Evolutionary conservation across 53 echinoderm and acorn worm species (phyloP).

Genomic region (Apostichopus leukothele): DNA sequence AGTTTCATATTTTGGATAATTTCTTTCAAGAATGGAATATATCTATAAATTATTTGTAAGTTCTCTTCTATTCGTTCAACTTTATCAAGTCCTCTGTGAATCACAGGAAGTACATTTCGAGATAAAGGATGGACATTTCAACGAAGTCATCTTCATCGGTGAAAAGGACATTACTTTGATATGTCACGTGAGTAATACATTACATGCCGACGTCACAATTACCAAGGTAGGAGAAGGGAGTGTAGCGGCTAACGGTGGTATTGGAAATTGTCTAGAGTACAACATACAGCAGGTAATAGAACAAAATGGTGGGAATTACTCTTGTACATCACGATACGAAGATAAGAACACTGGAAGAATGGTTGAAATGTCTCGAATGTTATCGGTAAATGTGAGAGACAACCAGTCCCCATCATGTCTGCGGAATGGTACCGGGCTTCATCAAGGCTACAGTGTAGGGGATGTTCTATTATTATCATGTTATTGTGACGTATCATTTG

Average conservation of each 20-base stretch:
- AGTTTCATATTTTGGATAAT: no score
- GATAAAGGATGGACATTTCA: neutral
- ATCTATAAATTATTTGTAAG: neutral
- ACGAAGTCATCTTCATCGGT: conserved; percentile 12
- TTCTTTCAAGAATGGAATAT: no score
- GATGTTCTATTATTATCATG: conserved; percentile 6
- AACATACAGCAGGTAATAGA: neutral
- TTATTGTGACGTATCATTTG: neutral
- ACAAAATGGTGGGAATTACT: neutral
- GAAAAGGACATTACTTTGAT: conserved; percentile 1
- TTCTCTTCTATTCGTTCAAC: neutral
- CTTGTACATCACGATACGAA: neutral
- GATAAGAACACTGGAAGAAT: neutral
- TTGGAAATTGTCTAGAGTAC: neutral
- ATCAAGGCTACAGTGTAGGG: neutral
- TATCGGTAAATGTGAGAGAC: neutral
- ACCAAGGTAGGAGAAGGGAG: neutral
- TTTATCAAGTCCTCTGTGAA: neutral
- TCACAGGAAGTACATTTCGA: conserved; percentile 6
- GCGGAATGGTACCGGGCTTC: neutral
- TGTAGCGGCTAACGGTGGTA: neutral
- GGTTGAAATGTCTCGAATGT: neutral
- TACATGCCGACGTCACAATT: neutral
- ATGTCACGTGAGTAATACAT: neutral
- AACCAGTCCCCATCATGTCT: neutral